Evolutionary conservation across 1,140 invertebrate species (phyloP).

Genomic region (Colletes latitarsis): DNA sequence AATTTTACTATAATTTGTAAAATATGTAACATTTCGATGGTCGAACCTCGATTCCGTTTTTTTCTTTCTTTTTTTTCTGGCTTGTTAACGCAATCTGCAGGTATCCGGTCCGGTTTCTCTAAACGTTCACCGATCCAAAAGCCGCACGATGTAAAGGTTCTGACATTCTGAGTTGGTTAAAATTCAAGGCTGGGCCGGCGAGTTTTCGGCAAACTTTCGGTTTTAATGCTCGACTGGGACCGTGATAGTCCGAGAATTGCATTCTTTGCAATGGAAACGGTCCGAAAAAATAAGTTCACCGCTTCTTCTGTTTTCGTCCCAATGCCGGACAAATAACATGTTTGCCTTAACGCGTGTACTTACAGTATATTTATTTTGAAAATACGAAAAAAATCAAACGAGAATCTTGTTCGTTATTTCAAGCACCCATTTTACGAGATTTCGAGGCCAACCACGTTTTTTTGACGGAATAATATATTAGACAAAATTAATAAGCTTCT

Average conservation of each 20-base stretch:
- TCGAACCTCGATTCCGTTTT: background rate
- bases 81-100: background rate
- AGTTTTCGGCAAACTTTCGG: background rate
- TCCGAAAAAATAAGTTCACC: background rate
- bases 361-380: too few relatives aligned
- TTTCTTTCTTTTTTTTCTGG: background rate
- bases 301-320: too few relatives aligned
- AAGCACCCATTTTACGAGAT: too few relatives aligned
- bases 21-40: background rate
- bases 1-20: background rate
- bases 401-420: too few relatives aligned
- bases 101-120: background rate
- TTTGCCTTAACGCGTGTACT: too few relatives aligned
- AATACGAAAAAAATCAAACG: too few relatives aligned
- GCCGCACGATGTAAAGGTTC: background rate
- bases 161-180: constrained; percentile 40
- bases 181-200: constrained; percentile 49
- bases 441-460: too few relatives aligned
- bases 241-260: background rate
- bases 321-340: too few relatives aligned
- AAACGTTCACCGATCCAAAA: constrained; percentile 9
- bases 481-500: too few relatives aligned
- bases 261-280: background rate
- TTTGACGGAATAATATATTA: too few relatives aligned
- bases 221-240: background rate